Evolutionary conservation across 2,888 invertebrate species (phyloP), one percentile per base, ranked within the genome.

Genomic region (Apocheima hispidaria): DNA sequence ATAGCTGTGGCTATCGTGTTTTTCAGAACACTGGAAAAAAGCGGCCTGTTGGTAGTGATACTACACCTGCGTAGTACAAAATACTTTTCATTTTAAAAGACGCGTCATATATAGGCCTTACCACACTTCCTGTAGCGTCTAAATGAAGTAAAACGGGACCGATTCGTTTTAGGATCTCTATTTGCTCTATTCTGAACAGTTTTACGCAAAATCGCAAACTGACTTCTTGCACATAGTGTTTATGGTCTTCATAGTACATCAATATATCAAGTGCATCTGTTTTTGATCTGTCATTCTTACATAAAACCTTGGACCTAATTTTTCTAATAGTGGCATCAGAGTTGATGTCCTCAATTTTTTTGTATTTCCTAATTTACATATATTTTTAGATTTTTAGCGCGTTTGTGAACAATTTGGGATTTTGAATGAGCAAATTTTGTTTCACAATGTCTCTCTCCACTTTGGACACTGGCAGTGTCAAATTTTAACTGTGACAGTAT

Each of bases 181-280:
- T 4, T 36, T 54, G 54, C 18, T 54, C 44, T 6, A 20, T 6
- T 4, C 49, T 41, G 23, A 40, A 56, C 23, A 56, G 16, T 49
- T 56, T 56, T 1, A 49, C n/a, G 30, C 21, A 21, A 16, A 57
- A 41, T 16, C 33, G 41, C 9, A 48, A 33, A 12, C 23, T 49
- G 1, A 50, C 18, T 16, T 57, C 35, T 18, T 49, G n/a, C 5
- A 49, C 21, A n/a, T 30, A 50, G 1, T 43, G 18, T 12, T 28
- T 21, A 20, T 57, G 49, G 2, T 57, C 49, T 16, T 50, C 18
- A 33, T 21, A n/a, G 35, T 57, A 50, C 10, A 35, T 4, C 4
- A 43, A n/a, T n/a, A 33, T 12, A n/a, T 33, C 33, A 12, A 33
- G 3, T 3, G n/a, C n/a, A 4, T 33, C 33, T 10, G n/a, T n/a